A percentile compares a stretch with the other conserved stretches of the same genome.
phyloP scores from a whole-genome alignment of 1,140 invertebrate genomes.

The Zaprionus vittiger region DNA sequence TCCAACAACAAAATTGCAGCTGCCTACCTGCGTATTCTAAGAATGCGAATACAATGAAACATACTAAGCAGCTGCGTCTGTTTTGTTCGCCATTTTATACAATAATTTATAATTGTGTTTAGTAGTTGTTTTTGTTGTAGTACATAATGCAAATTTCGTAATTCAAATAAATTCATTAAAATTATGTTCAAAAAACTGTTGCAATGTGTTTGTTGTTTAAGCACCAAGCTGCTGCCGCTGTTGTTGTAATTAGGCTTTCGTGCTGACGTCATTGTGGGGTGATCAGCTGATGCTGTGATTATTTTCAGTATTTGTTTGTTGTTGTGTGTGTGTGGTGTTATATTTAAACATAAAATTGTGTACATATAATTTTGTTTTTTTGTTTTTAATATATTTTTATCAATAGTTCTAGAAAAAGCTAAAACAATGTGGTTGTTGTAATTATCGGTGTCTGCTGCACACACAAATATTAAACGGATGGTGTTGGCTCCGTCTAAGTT shows the following conservation, averaged over 20 bases:
- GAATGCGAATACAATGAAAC: constrained; percentile 24
- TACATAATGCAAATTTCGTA: constrained; percentile 59
- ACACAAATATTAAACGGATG: constrained; percentile 51
- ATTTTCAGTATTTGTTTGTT: constrained; percentile 26
- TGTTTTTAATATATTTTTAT: constrained; percentile 80
- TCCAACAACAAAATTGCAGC: background rate
- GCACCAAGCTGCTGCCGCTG: constrained; percentile 37
- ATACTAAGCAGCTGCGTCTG: constrained; percentile 2
- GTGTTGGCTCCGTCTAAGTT: constrained; percentile 36
- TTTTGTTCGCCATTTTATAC: constrained; percentile 61
- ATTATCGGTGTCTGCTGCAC: constrained; percentile 47
- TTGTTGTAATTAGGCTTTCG: constrained; percentile 7
- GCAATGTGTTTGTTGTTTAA: constrained; percentile 20
- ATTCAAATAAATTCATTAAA: constrained; percentile 56
- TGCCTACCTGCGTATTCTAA: background rate
- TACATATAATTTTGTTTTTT: constrained; percentile 64
- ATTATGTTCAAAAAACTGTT: constrained; percentile 46
- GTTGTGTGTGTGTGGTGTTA: constrained; percentile 41
- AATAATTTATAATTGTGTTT: constrained; percentile 64
- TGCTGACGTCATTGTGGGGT: constrained; percentile 16
- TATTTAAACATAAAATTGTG: constrained; percentile 77
- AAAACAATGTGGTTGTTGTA: constrained; percentile 70
- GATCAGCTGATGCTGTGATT: constrained; percentile 5
- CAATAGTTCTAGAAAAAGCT: constrained; percentile 84
- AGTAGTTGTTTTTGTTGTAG: constrained; percentile 45